Percentiles rank a stretch among this genome's conserved stretches.
Conservation (phyloP, 2,113 vertebrate genomes). For the Hippocampus abdominalis region DNA sequence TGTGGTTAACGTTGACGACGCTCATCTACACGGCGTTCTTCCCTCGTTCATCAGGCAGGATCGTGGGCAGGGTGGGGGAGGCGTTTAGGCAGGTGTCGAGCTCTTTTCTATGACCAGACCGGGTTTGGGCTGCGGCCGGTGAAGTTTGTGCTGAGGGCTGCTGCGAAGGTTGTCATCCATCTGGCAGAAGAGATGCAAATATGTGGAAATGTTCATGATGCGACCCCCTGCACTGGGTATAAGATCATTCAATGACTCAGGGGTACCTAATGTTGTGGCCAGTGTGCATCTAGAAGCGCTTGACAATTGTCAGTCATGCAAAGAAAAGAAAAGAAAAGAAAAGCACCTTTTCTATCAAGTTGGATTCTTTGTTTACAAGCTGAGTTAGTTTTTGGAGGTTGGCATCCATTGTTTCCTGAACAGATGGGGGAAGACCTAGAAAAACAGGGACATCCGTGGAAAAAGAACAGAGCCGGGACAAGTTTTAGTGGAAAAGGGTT, state of each 20-base stretch:
- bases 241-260: too few species aligned
- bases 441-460: conserved; percentile 51
- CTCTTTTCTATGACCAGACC: conserved; percentile 70
- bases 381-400: conserved; percentile 99
- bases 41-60: conserved; percentile 8
- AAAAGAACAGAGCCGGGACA: conserved; percentile 8
- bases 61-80: background rate
- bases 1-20: conserved; percentile 7
- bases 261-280: background rate
- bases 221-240: background rate
- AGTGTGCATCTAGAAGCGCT: background rate
- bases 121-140: conserved; percentile 80
- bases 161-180: conserved; percentile 97
- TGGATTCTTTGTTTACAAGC: conserved; percentile 99
- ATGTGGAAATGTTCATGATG: background rate
- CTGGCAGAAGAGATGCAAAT: conserved; percentile 63
- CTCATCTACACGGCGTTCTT: conserved; percentile 3
- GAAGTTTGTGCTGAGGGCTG: conserved; percentile 90
- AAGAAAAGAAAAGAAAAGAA: conserved; percentile 60
- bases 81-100: conserved; percentile 73
- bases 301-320: conserved; percentile 25
- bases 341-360: conserved; percentile 98
- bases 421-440: conserved; percentile 79
- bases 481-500: conserved; percentile 8
- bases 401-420: conserved; percentile 88